phyloP scores from a whole-genome alignment of 2,113 vertebrate genomes.

The Cygnus buccinator region DNA sequence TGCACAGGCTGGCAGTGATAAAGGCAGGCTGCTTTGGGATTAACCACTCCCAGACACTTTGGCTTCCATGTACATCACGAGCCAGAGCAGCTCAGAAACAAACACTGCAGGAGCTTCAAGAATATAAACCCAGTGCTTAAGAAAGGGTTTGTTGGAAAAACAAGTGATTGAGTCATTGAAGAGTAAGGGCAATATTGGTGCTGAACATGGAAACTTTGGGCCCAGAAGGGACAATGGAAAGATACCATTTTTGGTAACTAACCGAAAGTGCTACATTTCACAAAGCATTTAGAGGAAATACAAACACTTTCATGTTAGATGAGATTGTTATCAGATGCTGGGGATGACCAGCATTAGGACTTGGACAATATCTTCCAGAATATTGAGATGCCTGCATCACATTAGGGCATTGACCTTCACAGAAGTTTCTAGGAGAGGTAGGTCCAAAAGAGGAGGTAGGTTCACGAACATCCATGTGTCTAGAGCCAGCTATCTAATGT shows the following conservation, averaged over 20 bases:
- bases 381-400: fast-evolving
- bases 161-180: background rate
- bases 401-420: background rate
- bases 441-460: background rate
- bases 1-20: background rate
- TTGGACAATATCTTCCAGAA: background rate
- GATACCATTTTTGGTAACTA: background rate
- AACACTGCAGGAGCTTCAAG: background rate
- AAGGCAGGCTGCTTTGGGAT: no score
- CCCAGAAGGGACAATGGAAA: background rate
- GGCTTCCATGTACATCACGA: background rate
- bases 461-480: background rate
- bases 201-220: fast-evolving
- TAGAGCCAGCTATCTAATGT: fast-evolving
- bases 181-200: background rate
- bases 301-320: background rate
- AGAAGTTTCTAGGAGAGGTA: background rate
- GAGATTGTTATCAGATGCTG: background rate
- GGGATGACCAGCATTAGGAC: background rate
- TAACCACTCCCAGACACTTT: background rate
- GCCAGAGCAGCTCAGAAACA: background rate
- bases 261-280: background rate
- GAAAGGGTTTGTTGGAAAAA: background rate
- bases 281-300: background rate
- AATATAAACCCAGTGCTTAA: background rate